Base-by-base conservation (phyloP, 2,113 vertebrate species). In the Limanda limanda region DNA sequence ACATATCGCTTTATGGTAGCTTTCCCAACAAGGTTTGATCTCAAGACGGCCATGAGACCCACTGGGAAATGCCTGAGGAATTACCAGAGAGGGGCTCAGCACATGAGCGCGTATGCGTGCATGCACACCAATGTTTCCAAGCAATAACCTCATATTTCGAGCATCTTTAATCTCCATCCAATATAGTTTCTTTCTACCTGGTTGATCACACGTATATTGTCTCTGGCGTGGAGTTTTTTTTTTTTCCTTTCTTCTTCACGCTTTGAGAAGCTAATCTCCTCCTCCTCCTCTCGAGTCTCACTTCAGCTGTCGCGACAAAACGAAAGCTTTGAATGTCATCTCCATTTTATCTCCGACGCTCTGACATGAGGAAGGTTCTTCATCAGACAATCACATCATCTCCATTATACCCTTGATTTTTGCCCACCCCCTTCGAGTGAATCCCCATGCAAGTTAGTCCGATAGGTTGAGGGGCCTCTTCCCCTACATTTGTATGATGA, bases 21-120 rank as follows among this genome's bases (percentile, higher is more conserved):
- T 87, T 84, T 90, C 65, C 71, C 83, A 84, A 77, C 83, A 83
- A 79, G 81, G 86, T 82, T 85, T 86, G 79, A 89, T 87, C 83
- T 86, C 72, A 82, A 82, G 54, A 70, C 73, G 72, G 76, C 62
- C 73, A 52, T 66, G 76, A 86, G 81, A 81, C 75, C 89, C 79
- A 2, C 47, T 65, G 86, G 87, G 87, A 91, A 90, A 90, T 81
- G 82, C 80, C 86, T 78, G 79, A 58, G 77, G 82, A 89, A 81
- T 86, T 80, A 56, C 65, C 77, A 74, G 66, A 78, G 57, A 85
- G 74, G 31, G 47, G 67, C 65, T 21, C 1, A 52, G 76, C 56
- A 80, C 67, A 59, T 23, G 21, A 78, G 70, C 48, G 18, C 48
- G 17, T 55, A 37, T 37, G 59, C 18, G 3, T 69, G 76, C 35